A percentile compares a stretch with the other conserved stretches of the same genome.
These are phyloP conservation scores for Scrobipalpa costella DNA, from an alignment of 2,888 invertebrate species.

Conservation along the genomic window DNA sequence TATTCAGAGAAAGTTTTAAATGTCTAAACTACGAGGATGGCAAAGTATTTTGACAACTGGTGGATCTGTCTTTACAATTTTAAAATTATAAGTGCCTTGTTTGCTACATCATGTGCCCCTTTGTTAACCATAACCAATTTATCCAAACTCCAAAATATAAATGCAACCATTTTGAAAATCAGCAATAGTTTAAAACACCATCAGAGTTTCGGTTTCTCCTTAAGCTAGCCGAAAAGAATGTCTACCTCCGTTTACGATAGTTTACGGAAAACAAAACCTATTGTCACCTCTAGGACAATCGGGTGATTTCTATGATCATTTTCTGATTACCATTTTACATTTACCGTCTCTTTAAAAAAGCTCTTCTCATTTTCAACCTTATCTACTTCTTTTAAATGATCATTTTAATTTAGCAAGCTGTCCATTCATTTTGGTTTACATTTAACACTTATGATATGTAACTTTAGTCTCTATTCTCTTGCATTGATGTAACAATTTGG, in stretches of 20 bases:
- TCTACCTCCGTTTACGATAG: conserved; percentile 46
- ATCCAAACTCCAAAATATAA: too few species aligned
- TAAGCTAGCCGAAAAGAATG: conserved; percentile 75
- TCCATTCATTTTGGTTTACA: conserved; percentile 10
- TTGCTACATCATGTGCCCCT: too few species aligned
- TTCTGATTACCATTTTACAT: conserved; percentile 41
- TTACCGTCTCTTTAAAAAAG: background rate
- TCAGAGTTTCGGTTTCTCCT: conserved; percentile 66
- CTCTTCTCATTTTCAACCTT: conserved; percentile 33
- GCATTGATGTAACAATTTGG: conserved; percentile 49
- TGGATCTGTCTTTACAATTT: too few species aligned
- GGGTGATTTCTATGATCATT: conserved; percentile 56
- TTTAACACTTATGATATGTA: conserved; percentile 36
- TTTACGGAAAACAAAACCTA: conserved; percentile 53
- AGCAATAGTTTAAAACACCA: conserved; percentile 68
- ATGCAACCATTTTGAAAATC: conserved; percentile 30
- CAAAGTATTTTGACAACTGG: too few species aligned
- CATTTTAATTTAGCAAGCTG: background rate
- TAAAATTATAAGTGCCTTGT: too few species aligned
- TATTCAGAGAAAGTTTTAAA: too few species aligned
- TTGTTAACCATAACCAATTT: too few species aligned
- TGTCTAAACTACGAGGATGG: too few species aligned
- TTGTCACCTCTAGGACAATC: conserved; percentile 78
- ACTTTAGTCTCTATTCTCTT: conserved; percentile 53
- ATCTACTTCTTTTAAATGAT: conserved; percentile 18